These are phyloP conservation scores for Drosophila pandora DNA, from an alignment of 1,140 invertebrate species.

Conservation along the genomic window DNA sequence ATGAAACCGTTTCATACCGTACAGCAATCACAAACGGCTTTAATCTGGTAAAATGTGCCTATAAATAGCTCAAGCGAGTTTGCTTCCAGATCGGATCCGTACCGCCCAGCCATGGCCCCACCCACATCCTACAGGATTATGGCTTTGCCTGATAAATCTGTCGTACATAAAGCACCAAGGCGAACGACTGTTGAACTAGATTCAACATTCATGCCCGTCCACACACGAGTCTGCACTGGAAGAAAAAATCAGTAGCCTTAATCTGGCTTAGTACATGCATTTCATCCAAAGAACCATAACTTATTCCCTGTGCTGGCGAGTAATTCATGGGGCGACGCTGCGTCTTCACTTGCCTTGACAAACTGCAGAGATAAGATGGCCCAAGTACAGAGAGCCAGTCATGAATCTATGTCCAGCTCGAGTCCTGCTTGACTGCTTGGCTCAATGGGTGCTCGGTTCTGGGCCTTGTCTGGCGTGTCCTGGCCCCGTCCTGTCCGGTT, in stretches of 20 bases:
- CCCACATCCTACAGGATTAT: conserved; percentile 38
- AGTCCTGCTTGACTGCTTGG: conserved; percentile 18
- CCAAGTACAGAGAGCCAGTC: conserved; percentile 35
- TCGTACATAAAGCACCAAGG: conserved; percentile 52
- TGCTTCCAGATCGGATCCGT: not conserved
- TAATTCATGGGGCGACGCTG: conserved; percentile 52
- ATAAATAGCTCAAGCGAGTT: conserved; percentile 46
- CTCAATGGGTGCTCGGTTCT: conserved; percentile 16
- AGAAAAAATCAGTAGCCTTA: not conserved
- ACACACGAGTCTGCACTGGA: conserved; percentile 12
- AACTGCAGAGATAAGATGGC: conserved; percentile 49
- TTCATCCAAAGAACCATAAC: not conserved
- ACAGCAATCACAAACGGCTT: conserved; percentile 27
- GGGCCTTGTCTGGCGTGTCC: not conserved
- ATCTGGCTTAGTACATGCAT: no score
- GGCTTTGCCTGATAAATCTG: conserved; percentile 58
- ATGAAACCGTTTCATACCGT: conserved; percentile 14
- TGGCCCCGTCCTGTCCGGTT: conserved; percentile 19
- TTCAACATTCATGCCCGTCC: conserved; percentile 38
- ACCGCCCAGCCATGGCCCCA: not conserved
- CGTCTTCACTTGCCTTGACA: conserved; percentile 51
- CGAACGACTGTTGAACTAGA: conserved; percentile 48
- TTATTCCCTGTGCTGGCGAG: conserved; percentile 28
- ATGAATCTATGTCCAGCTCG: conserved; percentile 44
- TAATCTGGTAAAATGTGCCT: conserved; percentile 49